Evolutionary conservation across 2,113 vertebrate genomes (phyloP), one percentile per base, ranked within the genome.

Genomic region (Chaetodon trifascialis): DNA sequence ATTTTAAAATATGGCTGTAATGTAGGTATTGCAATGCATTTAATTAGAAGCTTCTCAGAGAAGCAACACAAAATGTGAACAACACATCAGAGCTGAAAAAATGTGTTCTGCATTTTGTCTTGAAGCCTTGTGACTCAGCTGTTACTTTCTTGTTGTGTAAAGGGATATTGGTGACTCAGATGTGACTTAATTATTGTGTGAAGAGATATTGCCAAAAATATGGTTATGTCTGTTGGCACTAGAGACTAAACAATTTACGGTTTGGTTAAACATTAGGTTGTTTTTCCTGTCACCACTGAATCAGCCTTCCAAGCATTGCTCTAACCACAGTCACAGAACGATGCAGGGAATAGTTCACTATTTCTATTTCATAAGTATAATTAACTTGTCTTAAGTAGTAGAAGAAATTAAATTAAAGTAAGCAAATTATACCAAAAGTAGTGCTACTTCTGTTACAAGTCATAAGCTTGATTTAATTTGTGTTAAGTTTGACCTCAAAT

Each of bases 211-310:
- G 66, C 44, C 46, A 62, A 44, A 62, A 52, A 55, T 15, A 42
- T 44, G 23, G n/a, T 46, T 30, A 44, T 10, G 19, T 73, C n/a
- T 5, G 4, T 42, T 54, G 30, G 38, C 12, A 51, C 16, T 59
- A 14, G 46, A 73, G 44, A 55, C 44, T 63, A 58, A 80, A 81
- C 42, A 73, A 42, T 77, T 63, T 67, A 42, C 17, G 19, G 62
- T 66, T 71, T 56, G 56, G 56, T 63, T 55, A 68, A 73, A 67
- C 34, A 73, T n/a, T 25, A 19, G 6, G 25, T 46, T 60, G 17
- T 36, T 65, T 66, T 60, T 56, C n/a, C 51, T 73, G 38, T 10
- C 46, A 63, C 52, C 58, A 51, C 42, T 23, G 30, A 56, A 47
- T 58, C n/a, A 59, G 30, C 23, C 55, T 49, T 14, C 11, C 7